Evolutionary conservation across 2,113 vertebrate genomes (phyloP), one percentile per base, ranked within the genome.

Genomic region (Ivindomyrus marchei): DNA sequence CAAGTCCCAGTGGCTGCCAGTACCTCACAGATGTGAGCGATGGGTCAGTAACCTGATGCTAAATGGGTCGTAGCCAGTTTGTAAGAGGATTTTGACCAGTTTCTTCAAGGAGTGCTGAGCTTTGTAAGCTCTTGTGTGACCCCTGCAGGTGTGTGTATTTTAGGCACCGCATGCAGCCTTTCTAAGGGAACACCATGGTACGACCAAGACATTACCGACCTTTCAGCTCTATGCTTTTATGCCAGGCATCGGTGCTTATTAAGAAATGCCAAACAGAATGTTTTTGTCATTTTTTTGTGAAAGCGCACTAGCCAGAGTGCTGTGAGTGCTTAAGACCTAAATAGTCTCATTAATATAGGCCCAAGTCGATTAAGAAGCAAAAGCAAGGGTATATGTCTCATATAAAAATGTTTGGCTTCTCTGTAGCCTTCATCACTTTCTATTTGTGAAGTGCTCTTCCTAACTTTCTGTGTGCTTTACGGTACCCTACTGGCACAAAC

Each of bases 1-100:
- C 36, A 15, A 80, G 17, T 6, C 13, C 13, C 74, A 42, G 74
- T 11, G 15, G 13, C 3, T 8, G 17, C 15, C 36, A 80, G 74
- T 1, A 70, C 62, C 84, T 49, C 53, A 88, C 77, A 90, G 91
- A 90, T 90, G 84, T 53, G 17, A 36, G 1, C 45, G 49, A 88
- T 7, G 86, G 7, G 85, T 84, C 84, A 70, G 90, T 56, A 39
- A 66, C 27, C 90, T 47, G 77, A 91, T 87, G 88, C 52, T 10
- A 45, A 91, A 90, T 88, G 85, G 87, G 36, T 86, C 46, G 88
- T 86, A 86, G 86, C 36, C 90, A 70, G 91, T 92, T 92, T 90
- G 90, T 19, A 87, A 46, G 85, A 45, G 85, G 90, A 91, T 92
- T 89, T 91, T 7, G 10, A 19, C 27, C 31, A 24, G 31, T 39